Percentiles rank a stretch among this genome's conserved stretches.
Conservation (phyloP, 2,797 vertebrate genomes). For the Phataginus tetradactyla region DNA sequence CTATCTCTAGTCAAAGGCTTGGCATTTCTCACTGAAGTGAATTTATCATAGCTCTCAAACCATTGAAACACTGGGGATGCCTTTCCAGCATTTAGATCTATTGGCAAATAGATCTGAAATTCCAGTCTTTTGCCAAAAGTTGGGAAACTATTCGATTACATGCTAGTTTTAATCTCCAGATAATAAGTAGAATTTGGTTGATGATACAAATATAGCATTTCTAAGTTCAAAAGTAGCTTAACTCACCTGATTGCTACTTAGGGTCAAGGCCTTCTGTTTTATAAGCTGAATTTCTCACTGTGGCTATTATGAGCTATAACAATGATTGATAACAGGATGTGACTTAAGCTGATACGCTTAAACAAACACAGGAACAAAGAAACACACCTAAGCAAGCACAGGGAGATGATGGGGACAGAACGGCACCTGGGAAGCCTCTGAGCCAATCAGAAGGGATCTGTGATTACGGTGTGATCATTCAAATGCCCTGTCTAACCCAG, state of each 20-base stretch:
- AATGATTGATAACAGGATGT: conserved; percentile 46
- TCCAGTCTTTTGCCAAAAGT: background rate
- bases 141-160: background rate
- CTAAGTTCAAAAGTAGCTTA: background rate
- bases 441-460: background rate
- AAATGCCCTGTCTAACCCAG: background rate
- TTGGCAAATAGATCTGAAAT: background rate
- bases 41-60: background rate
- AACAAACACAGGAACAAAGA: conserved; percentile 69
- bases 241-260: background rate
- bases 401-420: background rate
- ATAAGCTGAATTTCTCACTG: conserved; percentile 35
- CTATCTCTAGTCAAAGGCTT: background rate
- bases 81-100: background rate
- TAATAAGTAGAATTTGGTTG: background rate
- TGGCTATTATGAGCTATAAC: background rate
- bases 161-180: background rate
- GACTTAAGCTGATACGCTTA: conserved; percentile 3
- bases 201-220: background rate
- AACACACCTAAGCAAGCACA: conserved; percentile 51
- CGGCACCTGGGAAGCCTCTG: background rate
- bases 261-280: background rate
- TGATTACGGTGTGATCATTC: background rate
- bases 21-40: background rate
- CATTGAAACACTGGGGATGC: background rate